A percentile compares a stretch with the other conserved stretches of the same genome.
Evolutionary conservation across 2,888 invertebrate species (phyloP).

Genomic region (Platycheirus rosarum): DNA sequence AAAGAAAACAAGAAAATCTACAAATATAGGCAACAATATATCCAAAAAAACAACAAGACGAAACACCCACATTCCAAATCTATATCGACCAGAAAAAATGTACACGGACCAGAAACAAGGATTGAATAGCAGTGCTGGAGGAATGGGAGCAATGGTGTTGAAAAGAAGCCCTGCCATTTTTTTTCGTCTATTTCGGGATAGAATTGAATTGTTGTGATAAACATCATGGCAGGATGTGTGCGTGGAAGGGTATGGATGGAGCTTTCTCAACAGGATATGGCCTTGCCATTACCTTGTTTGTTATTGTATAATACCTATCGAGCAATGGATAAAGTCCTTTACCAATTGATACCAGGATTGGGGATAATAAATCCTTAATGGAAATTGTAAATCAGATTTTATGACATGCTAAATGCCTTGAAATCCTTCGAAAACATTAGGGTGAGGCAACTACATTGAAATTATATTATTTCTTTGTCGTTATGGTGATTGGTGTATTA

Average conservation of each 20-base stretch:
- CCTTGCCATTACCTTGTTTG: constrained; percentile 21
- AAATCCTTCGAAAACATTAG: constrained; percentile 47
- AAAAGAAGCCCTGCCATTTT: constrained; percentile 34
- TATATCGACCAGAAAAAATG: constrained; percentile 16
- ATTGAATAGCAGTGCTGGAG: constrained; percentile 22
- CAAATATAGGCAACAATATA: constrained; percentile 64
- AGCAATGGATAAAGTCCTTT: constrained; percentile 23
- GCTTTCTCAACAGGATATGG: constrained; percentile 23
- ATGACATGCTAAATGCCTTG: constrained; percentile 69
- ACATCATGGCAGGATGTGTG: constrained; percentile 43
- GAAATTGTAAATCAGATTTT: constrained; percentile 66
- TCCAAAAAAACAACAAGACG: constrained; percentile 1
- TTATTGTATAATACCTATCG: background rate
- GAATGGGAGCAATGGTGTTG: constrained; percentile 29
- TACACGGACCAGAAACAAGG: constrained; percentile 57
- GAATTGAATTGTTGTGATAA: constrained; percentile 60
- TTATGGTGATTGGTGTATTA: constrained; percentile 33
- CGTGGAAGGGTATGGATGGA: constrained; percentile 1
- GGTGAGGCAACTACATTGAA: constrained; percentile 22
- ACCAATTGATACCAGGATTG: constrained; percentile 49
- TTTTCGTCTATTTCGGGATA: constrained; percentile 16
- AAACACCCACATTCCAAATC: constrained; percentile 28
- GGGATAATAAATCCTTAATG: constrained; percentile 68
- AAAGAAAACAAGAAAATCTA: constrained; percentile 62
- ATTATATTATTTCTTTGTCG: constrained; percentile 41